Evolutionary conservation across 2,888 invertebrate genomes (phyloP).

Genomic region (Drosophila merina): DNA sequence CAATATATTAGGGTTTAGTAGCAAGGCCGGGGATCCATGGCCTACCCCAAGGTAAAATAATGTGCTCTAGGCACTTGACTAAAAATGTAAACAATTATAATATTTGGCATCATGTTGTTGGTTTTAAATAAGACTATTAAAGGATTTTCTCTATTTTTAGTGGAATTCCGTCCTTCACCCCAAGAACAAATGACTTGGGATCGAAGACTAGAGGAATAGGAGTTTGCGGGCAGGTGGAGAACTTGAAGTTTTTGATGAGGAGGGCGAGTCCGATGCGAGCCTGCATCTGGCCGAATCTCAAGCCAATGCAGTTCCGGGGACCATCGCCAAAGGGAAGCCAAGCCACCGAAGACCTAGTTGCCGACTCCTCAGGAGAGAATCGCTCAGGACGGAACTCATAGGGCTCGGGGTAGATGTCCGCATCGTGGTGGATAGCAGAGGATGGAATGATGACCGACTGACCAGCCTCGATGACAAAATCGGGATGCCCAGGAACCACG

Average conservation of each 20-base stretch:
- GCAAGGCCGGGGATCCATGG: not conserved
- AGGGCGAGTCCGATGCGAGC: slow-evolving; percentile 63
- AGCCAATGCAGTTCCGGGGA: slow-evolving; percentile 78
- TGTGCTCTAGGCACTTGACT: not conserved
- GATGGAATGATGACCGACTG: slow-evolving; percentile 57
- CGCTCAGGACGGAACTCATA: slow-evolving; percentile 86
- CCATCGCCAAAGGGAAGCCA: slow-evolving; percentile 81
- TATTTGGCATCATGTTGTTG: slow-evolving; percentile 3
- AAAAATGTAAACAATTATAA: not conserved
- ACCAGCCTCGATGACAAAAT: slow-evolving; percentile 84
- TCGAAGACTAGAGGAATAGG: slow-evolving; percentile 24
- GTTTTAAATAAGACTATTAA: not conserved
- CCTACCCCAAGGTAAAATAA: slow-evolving; percentile 7
- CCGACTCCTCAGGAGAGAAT: slow-evolving; percentile 85
- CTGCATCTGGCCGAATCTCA: slow-evolving; percentile 79
- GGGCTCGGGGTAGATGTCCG: slow-evolving; percentile 85
- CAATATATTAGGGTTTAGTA: not conserved
- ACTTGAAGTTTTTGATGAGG: slow-evolving; percentile 68
- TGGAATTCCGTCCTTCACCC: slow-evolving; percentile 21
- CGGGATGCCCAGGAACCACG: slow-evolving; percentile 83
- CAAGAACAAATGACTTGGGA: slow-evolving; percentile 28
- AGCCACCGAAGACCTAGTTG: slow-evolving; percentile 82
- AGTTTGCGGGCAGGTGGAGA: slow-evolving; percentile 51
- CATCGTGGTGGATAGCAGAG: slow-evolving; percentile 86
- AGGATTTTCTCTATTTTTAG: slow-evolving; percentile 27